Conservation (phyloP, 2,113 vertebrate species). For the Cryptotis parvus region DNA sequence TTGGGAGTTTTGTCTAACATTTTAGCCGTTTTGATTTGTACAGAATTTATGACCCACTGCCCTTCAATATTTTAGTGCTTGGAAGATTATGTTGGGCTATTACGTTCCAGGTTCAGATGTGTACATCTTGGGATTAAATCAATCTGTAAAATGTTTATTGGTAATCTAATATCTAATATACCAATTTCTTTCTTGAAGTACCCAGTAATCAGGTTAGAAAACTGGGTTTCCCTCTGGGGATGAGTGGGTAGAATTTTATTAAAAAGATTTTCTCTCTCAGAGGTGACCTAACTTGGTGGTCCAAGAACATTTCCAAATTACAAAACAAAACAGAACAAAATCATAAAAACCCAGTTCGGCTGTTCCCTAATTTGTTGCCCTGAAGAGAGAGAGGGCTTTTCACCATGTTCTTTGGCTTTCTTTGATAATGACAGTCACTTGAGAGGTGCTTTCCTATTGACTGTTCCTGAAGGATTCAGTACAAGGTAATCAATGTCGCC, state of each 20-base stretch:
- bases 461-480: constrained; percentile 27
- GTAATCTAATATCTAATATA: constrained; percentile 78
- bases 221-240: constrained; percentile 42
- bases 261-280: constrained; percentile 62
- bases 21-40: neutral
- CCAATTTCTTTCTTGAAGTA: constrained; percentile 83
- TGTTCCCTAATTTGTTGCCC: constrained; percentile 4
- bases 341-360: neutral
- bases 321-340: neutral
- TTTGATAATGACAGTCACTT: constrained; percentile 5
- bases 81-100: constrained; percentile 76
- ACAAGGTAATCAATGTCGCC: neutral
- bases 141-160: constrained; percentile 82
- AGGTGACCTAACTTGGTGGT: constrained; percentile 54
- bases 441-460: neutral
- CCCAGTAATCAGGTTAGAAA: constrained; percentile 82
- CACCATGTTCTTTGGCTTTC: constrained; percentile 4
- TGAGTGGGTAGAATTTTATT: constrained; percentile 64
- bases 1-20: constrained; percentile 1
- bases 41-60: neutral
- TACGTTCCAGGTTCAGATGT: constrained; percentile 79
- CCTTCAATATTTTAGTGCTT: constrained; percentile 45
- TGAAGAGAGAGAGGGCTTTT: constrained; percentile 15
- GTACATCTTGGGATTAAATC: constrained; percentile 65
- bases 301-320: constrained; percentile 36